Base-by-base conservation (phyloP, 1,140 invertebrate genomes). In the Diorhabda carinulata region DNA sequence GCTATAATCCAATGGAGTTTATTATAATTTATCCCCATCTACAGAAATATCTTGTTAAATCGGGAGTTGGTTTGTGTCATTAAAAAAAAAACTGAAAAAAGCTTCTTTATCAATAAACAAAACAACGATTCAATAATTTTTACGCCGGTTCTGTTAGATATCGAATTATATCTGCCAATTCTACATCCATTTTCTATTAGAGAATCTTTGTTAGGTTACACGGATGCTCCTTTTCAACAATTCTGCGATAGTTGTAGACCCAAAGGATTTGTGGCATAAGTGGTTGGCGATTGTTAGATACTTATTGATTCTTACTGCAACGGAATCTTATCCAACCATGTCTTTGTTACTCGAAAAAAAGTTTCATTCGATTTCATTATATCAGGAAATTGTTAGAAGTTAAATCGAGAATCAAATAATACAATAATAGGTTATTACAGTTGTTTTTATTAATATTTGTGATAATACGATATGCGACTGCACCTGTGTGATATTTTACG, bases 111-210 rank as follows among this genome's bases (percentile, higher is more conserved):
- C n/a, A n/a, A n/a, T n/a, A n/a, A n/a, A n/a, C n/a, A n/a, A n/a
- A n/a, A n/a, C n/a, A n/a, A n/a, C n/a, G n/a, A n/a, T n/a, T n/a
- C n/a, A n/a, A n/a, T n/a, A n/a, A n/a, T n/a, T 25, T 25, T 25
- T 25, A 25, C 25, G 25, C 25, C 25, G 25, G 25, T 25, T 25
- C 47, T 52, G 47, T 52, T 52, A 52, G 6, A 52, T 52, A 52
- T 52, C 47, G 47, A 6, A 52, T 52, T 64, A 64, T 77, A 74
- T 75, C 69, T 72, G 64, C 56, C 71, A 67, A 69, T 72, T 64
- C 70, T 68, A 25, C 25, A 68, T 65, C 68, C 70, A 68, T 64
- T 57, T 45, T 64, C 52, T 67, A 71, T 67, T 67, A 72, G 25
- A 9, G 52, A 65, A 61, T 61, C 67, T 65, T 72, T 72, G 70